A percentile compares a stretch with the other conserved stretches of the same genome.
phyloP scores from a whole-genome alignment of 2,888 invertebrate genomes.

The Iselma pallidipennis region DNA sequence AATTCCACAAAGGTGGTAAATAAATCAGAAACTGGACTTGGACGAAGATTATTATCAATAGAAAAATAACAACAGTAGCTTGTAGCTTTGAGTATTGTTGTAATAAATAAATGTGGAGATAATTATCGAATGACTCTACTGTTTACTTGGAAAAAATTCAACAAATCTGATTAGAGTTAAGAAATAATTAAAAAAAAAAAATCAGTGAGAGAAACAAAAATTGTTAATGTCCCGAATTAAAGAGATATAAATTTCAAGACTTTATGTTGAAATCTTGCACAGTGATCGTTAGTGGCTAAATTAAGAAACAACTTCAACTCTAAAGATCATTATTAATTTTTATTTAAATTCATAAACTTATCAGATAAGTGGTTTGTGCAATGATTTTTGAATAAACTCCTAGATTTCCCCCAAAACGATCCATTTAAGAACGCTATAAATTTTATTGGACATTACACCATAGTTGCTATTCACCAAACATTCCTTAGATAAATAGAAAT shows the following conservation, averaged over 20 bases:
- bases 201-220: neutral
- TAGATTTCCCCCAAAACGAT: neutral
- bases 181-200: too few species aligned
- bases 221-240: neutral
- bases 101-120: conserved; percentile 22
- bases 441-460: too few species aligned
- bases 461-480: too few species aligned
- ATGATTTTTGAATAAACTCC: neutral
- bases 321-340: too few species aligned
- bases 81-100: conserved; percentile 17
- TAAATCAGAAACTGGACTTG: neutral
- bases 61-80: conserved; percentile 11
- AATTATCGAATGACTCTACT: conserved; percentile 12
- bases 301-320: too few species aligned
- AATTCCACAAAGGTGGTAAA: neutral
- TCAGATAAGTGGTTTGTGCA: neutral
- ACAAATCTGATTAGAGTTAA: neutral
- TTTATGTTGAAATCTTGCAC: neutral
- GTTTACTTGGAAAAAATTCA: neutral
- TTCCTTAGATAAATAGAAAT: too few species aligned
- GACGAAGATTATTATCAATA: conserved; percentile 5
- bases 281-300: neutral
- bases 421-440: too few species aligned
- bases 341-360: neutral
- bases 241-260: neutral